These are phyloP conservation scores for Odontocolon sp. DNA, from an alignment of 2,888 invertebrate species.

Conservation along the genomic window DNA sequence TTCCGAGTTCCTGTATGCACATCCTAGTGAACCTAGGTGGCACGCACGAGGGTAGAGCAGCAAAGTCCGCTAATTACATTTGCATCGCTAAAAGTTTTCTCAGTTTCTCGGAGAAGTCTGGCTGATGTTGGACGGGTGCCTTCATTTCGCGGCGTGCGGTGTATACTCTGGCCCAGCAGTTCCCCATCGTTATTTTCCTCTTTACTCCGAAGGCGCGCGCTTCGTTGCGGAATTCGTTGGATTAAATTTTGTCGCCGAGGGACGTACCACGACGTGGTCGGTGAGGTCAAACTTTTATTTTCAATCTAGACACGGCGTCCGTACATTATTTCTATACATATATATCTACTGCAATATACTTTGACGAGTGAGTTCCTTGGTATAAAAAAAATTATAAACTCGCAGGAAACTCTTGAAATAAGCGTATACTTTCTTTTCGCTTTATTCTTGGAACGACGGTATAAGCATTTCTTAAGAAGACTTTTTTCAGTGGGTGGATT, in stretches of 20 bases:
- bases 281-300: background rate
- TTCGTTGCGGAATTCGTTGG: conserved; percentile 31
- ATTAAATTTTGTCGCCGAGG: conserved; percentile 45
- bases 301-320: background rate
- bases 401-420: no score
- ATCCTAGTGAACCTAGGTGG: background rate
- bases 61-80: conserved; percentile 63
- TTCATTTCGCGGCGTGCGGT: conserved; percentile 23
- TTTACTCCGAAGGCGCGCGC: background rate
- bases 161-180: background rate
- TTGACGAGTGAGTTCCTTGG: background rate
- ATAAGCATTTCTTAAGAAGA: no score
- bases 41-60: conserved; percentile 13
- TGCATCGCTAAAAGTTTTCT: conserved; percentile 63
- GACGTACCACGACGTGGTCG: background rate
- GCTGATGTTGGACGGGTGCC: no score
- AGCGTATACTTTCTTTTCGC: no score
- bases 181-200: background rate
- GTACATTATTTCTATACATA: background rate
- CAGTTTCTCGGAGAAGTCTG: conserved; percentile 26
- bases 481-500: no score
- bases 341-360: background rate
- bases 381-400: no score
- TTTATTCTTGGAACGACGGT: no score
- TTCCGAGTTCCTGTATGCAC: conserved; percentile 2